These are phyloP conservation scores for Drosophila baimaii DNA, from an alignment of 1,140 invertebrate species.

Conservation along the genomic window DNA sequence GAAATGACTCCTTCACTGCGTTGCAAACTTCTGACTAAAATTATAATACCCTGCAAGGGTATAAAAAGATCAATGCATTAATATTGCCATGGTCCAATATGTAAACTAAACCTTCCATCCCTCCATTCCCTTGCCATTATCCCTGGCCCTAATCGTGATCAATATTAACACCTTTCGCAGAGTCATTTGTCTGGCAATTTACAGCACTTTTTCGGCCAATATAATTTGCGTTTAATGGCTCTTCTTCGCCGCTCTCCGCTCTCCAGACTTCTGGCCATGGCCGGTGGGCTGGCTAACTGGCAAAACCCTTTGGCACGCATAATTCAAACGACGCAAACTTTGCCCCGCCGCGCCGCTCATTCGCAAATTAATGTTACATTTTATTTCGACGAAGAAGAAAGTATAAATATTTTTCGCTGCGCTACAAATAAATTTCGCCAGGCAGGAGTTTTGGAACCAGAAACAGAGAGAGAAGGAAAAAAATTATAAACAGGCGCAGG, in stretches of 20 bases:
- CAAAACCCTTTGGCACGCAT: conserved; percentile 77
- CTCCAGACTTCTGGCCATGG: conserved; percentile 6
- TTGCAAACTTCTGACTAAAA: no score
- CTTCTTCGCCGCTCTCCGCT: no score
- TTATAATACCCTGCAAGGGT: no score
- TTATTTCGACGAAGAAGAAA: conserved; percentile 63
- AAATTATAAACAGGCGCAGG: conserved; percentile 73
- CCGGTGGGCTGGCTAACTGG: conserved; percentile 27
- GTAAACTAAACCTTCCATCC: no score
- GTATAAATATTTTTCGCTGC: conserved; percentile 56
- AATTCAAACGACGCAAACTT: conserved; percentile 76
- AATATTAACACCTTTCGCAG: conserved; percentile 70
- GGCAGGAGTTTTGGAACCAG: conserved; percentile 48
- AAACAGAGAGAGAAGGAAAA: conserved; percentile 49
- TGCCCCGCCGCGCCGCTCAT: conserved; percentile 15
- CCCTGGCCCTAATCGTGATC: conserved; percentile 32
- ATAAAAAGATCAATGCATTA: no score
- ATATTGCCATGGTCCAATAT: no score
- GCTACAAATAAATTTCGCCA: conserved; percentile 68
- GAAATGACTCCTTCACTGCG: no score
- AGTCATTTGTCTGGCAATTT: conserved; percentile 58
- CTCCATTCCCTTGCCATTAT: neutral
- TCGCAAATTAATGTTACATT: conserved; percentile 78
- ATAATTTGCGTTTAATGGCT: conserved; percentile 71
- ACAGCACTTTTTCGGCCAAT: conserved; percentile 62